Evolutionary conservation across 2,797 vertebrate species (phyloP).

Genomic region (Pseudochaenichthys georgianus): DNA sequence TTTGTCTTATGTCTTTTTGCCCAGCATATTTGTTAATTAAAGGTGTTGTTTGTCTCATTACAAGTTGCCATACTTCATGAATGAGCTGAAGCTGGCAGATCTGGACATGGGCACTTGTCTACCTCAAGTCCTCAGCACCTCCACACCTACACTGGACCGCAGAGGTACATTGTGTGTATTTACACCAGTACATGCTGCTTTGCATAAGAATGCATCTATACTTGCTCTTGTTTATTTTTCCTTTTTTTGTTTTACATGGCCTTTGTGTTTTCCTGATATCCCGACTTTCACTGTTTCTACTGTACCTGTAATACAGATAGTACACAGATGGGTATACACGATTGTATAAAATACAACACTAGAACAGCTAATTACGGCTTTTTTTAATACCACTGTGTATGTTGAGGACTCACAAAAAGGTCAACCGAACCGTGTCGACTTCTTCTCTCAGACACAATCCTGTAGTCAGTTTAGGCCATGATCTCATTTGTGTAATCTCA

Average conservation of each 20-base stretch:
- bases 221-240: not conserved
- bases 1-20: not conserved
- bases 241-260: too few species aligned
- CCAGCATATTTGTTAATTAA: not conserved
- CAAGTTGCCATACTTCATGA: constrained; percentile 93
- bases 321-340: too few species aligned
- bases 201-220: not conserved
- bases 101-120: constrained; percentile 91
- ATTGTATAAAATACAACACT: too few species aligned
- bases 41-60: constrained; percentile 32
- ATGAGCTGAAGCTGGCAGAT: constrained; percentile 88
- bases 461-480: constrained; percentile 31
- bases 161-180: constrained; percentile 80
- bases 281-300: too few species aligned
- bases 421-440: not conserved
- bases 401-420: not conserved
- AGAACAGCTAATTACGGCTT: too few species aligned
- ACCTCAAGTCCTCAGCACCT: constrained; percentile 86
- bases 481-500: constrained; percentile 49
- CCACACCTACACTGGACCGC: constrained; percentile 85
- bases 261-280: too few species aligned
- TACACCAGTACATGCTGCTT: not conserved
- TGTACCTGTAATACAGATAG: too few species aligned
- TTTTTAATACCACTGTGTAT: too few species aligned
- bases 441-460: constrained; percentile 11